Evolutionary conservation across 2,797 vertebrate genomes (phyloP).

Genomic region (Tamandua tetradactyla): DNA sequence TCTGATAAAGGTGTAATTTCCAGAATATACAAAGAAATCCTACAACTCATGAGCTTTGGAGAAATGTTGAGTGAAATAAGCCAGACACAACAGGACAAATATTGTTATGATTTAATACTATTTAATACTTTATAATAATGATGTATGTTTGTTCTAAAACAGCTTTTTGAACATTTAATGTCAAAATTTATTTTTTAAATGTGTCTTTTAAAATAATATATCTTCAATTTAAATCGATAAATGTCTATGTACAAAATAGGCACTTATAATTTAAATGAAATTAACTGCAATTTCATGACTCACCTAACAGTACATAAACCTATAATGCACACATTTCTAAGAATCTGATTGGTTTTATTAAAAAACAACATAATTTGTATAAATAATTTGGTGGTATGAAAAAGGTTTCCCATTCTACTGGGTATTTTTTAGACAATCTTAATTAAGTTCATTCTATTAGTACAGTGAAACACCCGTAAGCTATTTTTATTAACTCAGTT

Average conservation of each 20-base stretch:
- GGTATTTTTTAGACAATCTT: slow-evolving; percentile 63
- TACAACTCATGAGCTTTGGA: too few relatives aligned
- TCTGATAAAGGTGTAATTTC: too few relatives aligned
- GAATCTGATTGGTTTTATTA: slow-evolving; percentile 72
- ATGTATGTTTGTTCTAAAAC: too few relatives aligned
- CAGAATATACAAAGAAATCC: too few relatives aligned
- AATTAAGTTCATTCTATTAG: slow-evolving; percentile 29
- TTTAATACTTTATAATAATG: too few relatives aligned
- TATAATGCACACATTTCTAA: slow-evolving; percentile 66
- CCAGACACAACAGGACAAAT: too few relatives aligned
- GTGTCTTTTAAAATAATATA: too few relatives aligned
- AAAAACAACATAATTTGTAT: slow-evolving; percentile 63
- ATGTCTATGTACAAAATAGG: slow-evolving; percentile 35
- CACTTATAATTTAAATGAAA: slow-evolving; percentile 80
- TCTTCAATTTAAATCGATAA: slow-evolving; percentile 33
- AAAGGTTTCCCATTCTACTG: slow-evolving; percentile 36
- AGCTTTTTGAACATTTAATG: too few relatives aligned
- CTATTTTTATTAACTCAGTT: slow-evolving; percentile 29
- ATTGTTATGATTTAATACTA: too few relatives aligned
- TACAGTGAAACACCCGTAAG: background rate
- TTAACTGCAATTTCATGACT: slow-evolving; percentile 80
- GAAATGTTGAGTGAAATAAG: too few relatives aligned
- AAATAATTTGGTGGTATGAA: slow-evolving; percentile 50
- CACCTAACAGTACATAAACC: slow-evolving; percentile 68
- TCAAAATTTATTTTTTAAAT: too few relatives aligned